Percentiles rank a stretch among this genome's conserved stretches.
Evolutionary conservation across 2,888 invertebrate genomes (phyloP).

Genomic region (Drosophila flavopinicola): DNA sequence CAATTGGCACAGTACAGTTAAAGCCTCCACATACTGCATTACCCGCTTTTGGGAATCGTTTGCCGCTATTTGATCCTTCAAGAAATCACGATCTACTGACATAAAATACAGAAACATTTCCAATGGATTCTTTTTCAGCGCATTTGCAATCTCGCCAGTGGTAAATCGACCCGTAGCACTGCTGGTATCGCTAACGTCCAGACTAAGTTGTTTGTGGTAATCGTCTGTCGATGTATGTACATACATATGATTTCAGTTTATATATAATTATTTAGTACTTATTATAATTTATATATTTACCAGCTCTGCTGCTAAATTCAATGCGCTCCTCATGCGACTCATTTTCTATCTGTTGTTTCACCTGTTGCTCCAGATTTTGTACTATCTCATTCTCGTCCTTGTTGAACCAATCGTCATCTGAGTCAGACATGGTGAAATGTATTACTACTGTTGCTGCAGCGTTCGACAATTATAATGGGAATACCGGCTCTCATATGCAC

Average conservation of each 20-base stretch:
- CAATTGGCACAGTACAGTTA: constrained; percentile 66
- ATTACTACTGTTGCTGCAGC: not conserved
- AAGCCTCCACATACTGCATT: constrained; percentile 58
- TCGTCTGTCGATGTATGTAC: constrained; percentile 10
- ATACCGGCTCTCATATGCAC: constrained; percentile 3
- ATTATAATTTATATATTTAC: constrained; percentile 16
- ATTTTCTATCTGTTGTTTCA: constrained; percentile 20
- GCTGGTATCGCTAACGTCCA: constrained; percentile 5
- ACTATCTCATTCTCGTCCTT: constrained; percentile 82
- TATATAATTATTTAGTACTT: not conserved
- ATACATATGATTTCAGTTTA: not conserved
- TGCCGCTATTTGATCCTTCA: constrained; percentile 56
- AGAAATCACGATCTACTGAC: constrained; percentile 58
- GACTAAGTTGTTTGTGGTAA: constrained; percentile 8
- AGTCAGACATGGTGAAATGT: constrained; percentile 55
- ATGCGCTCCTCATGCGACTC: constrained; percentile 40
- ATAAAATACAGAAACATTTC: constrained; percentile 74
- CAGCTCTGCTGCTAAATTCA: constrained; percentile 15
- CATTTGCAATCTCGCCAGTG: constrained; percentile 39
- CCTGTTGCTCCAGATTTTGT: constrained; percentile 66
- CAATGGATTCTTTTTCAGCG: constrained; percentile 60
- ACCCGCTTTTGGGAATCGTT: constrained; percentile 70
- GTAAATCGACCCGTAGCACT: constrained; percentile 29
- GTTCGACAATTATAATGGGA: constrained; percentile 9
- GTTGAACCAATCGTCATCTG: constrained; percentile 83